Conservation (phyloP, 2,113 vertebrate genomes). For the Lagopus muta region DNA sequence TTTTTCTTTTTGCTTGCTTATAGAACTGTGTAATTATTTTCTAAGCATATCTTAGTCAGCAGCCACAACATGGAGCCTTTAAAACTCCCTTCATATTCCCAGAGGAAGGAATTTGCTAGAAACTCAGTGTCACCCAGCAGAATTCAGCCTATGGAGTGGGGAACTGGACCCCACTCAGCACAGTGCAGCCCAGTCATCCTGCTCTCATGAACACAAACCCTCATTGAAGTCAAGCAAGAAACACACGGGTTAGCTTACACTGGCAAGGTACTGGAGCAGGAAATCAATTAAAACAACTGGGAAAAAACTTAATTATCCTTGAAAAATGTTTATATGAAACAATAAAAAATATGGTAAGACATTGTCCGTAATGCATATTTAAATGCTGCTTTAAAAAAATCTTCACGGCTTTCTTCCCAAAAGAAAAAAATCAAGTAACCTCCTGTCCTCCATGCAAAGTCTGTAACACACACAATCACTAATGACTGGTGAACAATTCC, state of each 20-base stretch:
- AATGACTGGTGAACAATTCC: constrained; percentile 61
- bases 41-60: background rate
- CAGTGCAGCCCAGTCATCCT: background rate
- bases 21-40: background rate
- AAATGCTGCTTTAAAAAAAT: background rate
- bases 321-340: background rate
- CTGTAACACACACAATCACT: constrained; percentile 23
- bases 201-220: background rate
- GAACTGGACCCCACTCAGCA: background rate
- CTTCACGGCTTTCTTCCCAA: background rate
- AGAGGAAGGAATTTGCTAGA: background rate
- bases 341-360: background rate
- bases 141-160: background rate
- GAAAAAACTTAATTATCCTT: background rate
- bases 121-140: background rate
- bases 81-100: background rate
- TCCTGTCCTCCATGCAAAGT: background rate
- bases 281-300: background rate
- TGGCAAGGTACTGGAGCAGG: background rate
- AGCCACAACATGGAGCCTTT: background rate
- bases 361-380: background rate
- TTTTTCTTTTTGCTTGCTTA: background rate
- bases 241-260: background rate
- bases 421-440: background rate
- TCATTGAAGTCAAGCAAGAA: background rate